Base-by-base conservation (phyloP, 2,888 invertebrate species). In the Priocnemis perturbator region DNA sequence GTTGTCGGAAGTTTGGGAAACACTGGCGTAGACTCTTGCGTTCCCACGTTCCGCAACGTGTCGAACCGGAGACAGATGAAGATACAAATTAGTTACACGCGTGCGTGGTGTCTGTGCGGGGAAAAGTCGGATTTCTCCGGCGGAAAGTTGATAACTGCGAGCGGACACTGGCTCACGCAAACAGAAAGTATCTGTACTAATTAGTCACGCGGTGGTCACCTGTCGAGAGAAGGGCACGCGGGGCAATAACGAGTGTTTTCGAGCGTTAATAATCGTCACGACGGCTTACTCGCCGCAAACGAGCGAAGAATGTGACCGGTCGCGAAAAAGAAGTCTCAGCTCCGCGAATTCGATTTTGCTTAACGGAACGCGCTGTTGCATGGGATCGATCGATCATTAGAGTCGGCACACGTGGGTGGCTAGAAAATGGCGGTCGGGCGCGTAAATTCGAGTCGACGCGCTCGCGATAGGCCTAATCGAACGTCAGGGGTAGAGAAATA, bases 401-500 rank as follows among this genome's bases (percentile, higher is more conserved):
- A n/a, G n/a, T n/a, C n/a, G n/a, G n/a, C n/a, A n/a, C n/a, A n/a
- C n/a, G n/a, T n/a, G n/a, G n/a, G n/a, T n/a, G n/a, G n/a, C n/a
- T n/a, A n/a, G n/a, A n/a, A n/a, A n/a, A n/a, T n/a, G n/a, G n/a
- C n/a, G n/a, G n/a, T n/a, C n/a, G n/a, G n/a, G n/a, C n/a, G 4
- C 37, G 48, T 14, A 20, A 3, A 21, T 14, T 3, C 55, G 23
- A 30, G 50, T 17, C n/a, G n/a, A n/a, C n/a, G n/a, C n/a, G n/a
- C n/a, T n/a, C 50, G n/a, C n/a, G 60, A 15, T 44, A 57, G 26
- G 62, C 57, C 59, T 74, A 71, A 67, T 64, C 60, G 67, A 70
- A 52, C 56, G 53, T 47, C 37, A n/a, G n/a, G 37, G 44, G 67
- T 60, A 65, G 62, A 70, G 53, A 64, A 76, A 71, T 69, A 68